Base-by-base conservation (phyloP, 2,888 invertebrate genomes). In the Corythucha ciliata region DNA sequence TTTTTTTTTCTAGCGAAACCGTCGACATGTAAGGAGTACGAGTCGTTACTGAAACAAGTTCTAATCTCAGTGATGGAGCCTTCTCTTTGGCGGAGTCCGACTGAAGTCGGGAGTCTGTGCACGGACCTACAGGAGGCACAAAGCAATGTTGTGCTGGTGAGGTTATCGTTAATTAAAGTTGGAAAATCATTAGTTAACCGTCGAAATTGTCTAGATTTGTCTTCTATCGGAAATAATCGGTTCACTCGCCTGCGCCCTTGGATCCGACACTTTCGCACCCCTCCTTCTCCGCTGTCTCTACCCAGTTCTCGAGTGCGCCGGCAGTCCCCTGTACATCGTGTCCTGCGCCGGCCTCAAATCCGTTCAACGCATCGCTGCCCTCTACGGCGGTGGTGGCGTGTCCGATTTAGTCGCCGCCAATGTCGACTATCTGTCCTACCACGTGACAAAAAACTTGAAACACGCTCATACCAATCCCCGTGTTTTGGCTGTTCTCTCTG, bases 401-500 rank as follows among this genome's bases (percentile, higher is more conserved):
- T 71, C 74, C 0, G 73, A 76, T n/a, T 72, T 87, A 20, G 73
- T 88, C 53, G 74, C 74, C 45, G 63, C 67, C 29, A 84, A 86
- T 64, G 76, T 80, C 0, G 85, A 86, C 66, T 87, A 84, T 64
- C 75, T 85, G 63, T 78, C 81, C 0, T 78, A 77, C 62, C 79
- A 83, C 60, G 73, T 87, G 51, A 79, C 79, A 24, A 66, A 74
- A 1, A 72, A 77, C 61, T 70, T 86, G 1, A 79, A 77, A 52
- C 37, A 52, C 10, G 67, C 74, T 1, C 75, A 78, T 64, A 70
- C 76, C 59, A 78, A 78, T 62, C 71, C 77, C 49, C 76, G 77
- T 1, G 82, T 83, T 12, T 70, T 86, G 26, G 77, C 81, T 61
- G 84, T 86, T 40, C 68, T 88, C 8, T 72, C 76, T 0, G 79